phyloP scores from a whole-genome alignment of 2,888 invertebrate species.

The Oligia fasciuncula region DNA sequence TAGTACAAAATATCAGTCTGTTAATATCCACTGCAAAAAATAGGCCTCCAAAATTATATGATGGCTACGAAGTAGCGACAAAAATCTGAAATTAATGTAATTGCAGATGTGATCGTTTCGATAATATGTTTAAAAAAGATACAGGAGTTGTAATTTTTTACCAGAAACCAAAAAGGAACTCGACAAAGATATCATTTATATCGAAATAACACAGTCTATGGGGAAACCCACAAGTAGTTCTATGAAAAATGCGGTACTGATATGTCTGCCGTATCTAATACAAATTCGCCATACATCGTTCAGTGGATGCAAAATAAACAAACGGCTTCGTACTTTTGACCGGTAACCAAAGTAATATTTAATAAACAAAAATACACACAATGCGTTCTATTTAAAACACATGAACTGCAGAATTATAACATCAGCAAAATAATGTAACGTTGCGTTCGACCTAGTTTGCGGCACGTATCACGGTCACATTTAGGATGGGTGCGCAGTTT shows the following conservation, averaged over 20 bases:
- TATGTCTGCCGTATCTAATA: conserved; percentile 25
- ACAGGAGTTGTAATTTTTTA: not conserved
- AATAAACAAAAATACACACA: conserved; percentile 48
- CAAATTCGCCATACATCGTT: conserved; percentile 28
- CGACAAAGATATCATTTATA: not conserved
- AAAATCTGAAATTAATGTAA: not conserved
- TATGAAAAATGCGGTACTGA: conserved; percentile 1
- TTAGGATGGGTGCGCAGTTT: conserved; percentile 54
- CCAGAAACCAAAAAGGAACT: not conserved
- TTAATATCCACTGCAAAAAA: not conserved
- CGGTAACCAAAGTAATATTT: conserved; percentile 11
- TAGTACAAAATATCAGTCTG: not conserved
- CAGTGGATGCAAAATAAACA: conserved; percentile 21
- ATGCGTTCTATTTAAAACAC: conserved; percentile 33
- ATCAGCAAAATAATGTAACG: conserved; percentile 42
- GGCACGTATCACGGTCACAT: conserved; percentile 49
- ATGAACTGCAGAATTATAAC: conserved; percentile 38
- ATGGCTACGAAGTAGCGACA: not conserved
- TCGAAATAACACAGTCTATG: not conserved
- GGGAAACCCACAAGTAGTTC: not conserved
- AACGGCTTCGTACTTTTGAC: not conserved
- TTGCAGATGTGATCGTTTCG: too few relatives aligned
- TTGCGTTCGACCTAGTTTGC: conserved; percentile 55
- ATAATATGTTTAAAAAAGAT: not conserved
- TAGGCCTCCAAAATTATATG: too few relatives aligned